Base-by-base conservation (phyloP, 2,888 invertebrate species). In the Hyposoter dolosus region DNA sequence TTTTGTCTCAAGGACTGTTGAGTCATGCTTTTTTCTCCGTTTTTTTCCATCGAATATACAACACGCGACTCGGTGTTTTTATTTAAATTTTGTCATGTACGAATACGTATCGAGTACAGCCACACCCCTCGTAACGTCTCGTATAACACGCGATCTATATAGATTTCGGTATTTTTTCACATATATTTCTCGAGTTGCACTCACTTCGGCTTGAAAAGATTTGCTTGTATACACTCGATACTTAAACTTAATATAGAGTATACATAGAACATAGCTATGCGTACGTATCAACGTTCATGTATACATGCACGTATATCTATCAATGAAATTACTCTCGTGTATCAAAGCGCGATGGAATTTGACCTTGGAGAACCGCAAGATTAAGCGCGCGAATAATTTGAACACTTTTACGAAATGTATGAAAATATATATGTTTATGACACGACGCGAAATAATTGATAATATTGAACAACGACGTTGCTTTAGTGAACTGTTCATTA, bases 41-140 rank as follows among this genome's bases (percentile, higher is more conserved):
- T 28, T 10, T 32, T 10, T 23, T 32, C 35, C 23, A 28, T 56
- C 56, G 32, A 43, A 32, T 3, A 17, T 47, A 74, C 15, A 43
- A 12, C 28, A n/a, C 45, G 3, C 45, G 3, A 19, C n/a, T 79
- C 76, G 40, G 35, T n/a, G n/a, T 83, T 80, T 60, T 72, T 76
- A 74, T 80, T 65, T n/a, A 50, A 69, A 28, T 50, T 53, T 32
- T 65, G 35, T 71, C 35, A 60, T 45, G 35, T 35, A 71, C 2
- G 77, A 40, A 43, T 50, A 50, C 32, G 32, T 43, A 60, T 43
- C 35, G n/a, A 56, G 43, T 69, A 80, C 68, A 75, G 86, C 86
- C 86, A 86, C 86, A 86, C 86, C 86, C 82, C 83, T 81, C 74
- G 15, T 35, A 65, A 80, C 83, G 68, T 86, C 81, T 86, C 86